Evolutionary conservation across 2,113 vertebrate genomes (phyloP).

Genomic region (Perognathus longimembris): DNA sequence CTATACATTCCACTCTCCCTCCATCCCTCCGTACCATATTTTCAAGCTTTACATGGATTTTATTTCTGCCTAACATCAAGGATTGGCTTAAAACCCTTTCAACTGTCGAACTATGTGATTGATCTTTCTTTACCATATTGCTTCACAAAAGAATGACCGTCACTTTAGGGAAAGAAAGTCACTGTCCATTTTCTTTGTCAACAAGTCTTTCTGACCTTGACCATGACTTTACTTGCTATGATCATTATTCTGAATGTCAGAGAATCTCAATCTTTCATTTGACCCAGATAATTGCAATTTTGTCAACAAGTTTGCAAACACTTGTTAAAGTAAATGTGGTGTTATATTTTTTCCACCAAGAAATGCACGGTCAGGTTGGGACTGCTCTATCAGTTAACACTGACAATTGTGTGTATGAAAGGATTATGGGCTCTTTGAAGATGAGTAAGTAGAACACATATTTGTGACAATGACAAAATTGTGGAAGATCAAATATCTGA

Average conservation of each 20-base stretch:
- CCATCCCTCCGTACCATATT: not conserved
- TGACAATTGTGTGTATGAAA: not conserved
- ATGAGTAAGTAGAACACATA: not conserved
- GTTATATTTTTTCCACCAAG: not conserved
- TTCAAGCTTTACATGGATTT: not conserved
- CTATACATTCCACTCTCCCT: not conserved
- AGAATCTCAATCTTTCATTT: not conserved
- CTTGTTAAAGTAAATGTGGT: not conserved
- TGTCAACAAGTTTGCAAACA: not conserved
- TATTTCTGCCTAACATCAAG: not conserved
- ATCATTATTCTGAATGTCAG: not conserved
- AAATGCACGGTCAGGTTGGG: not conserved
- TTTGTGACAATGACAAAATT: not conserved
- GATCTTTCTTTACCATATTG: not conserved
- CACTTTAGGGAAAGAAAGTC: not conserved
- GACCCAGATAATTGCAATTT: not conserved
- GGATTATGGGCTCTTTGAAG: not conserved
- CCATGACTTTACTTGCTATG: not conserved
- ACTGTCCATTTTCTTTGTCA: not conserved
- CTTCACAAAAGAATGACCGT: not conserved
- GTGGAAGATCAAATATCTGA: not conserved
- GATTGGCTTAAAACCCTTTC: not conserved
- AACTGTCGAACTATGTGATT: not conserved
- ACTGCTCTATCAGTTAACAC: not conserved
- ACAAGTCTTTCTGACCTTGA: not conserved